Percentiles rank a stretch among this genome's conserved stretches.
These are phyloP conservation scores for Torymus tubicola DNA, from an alignment of 2,888 invertebrate species.

Conservation along the genomic window DNA sequence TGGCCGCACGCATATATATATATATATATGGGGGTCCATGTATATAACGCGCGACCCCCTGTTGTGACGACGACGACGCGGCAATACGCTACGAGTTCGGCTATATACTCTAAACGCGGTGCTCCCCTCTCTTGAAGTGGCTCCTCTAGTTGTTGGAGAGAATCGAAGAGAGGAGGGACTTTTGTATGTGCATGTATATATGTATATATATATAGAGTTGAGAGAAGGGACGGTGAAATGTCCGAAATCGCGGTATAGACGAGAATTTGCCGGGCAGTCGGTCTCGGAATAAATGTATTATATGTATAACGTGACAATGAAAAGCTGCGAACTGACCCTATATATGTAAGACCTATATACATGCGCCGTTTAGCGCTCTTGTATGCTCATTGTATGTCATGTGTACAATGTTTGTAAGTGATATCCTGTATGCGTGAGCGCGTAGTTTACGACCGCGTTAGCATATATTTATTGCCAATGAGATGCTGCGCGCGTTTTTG, in stretches of 20 bases:
- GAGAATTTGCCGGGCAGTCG: conserved; percentile 9
- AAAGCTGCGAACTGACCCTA: not conserved
- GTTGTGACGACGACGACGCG: conserved; percentile 49
- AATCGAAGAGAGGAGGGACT: too few species aligned
- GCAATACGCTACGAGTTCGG: conserved; percentile 73
- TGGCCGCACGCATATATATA: conserved; percentile 57
- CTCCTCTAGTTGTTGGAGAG: too few species aligned
- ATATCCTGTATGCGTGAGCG: not conserved
- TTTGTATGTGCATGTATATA: too few species aligned
- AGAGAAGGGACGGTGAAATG: not conserved
- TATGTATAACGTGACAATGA: not conserved
- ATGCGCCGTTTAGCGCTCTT: conserved; percentile 30
- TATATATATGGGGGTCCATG: conserved; percentile 69
- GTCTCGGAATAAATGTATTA: not conserved
- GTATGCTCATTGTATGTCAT: not conserved
- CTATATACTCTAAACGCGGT: conserved; percentile 30
- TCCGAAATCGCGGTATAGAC: conserved; percentile 8
- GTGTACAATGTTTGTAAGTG: conserved; percentile 14
- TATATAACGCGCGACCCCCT: conserved; percentile 67
- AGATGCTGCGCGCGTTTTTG: not conserved
- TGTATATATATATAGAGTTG: too few species aligned
- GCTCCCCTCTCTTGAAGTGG: not conserved
- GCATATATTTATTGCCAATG: conserved; percentile 8
- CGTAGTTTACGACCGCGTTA: not conserved
- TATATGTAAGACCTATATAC: not conserved